phyloP scores from a whole-genome alignment of 2,797 vertebrate genomes.

The Microhierax caerulescens region DNA sequence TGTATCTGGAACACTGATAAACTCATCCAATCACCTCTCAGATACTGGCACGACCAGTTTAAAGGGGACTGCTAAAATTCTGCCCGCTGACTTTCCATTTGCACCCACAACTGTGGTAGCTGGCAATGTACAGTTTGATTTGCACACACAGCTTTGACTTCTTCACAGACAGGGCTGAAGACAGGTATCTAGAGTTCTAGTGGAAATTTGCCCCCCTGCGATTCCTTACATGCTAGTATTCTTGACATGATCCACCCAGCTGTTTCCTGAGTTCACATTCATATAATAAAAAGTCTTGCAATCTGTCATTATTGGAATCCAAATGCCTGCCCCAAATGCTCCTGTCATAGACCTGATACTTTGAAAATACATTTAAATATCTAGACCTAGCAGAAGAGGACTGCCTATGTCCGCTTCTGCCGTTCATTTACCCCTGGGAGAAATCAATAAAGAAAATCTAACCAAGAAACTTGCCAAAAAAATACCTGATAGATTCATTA shows the following conservation, averaged over 20 bases:
- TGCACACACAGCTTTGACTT: neutral
- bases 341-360: neutral
- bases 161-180: neutral
- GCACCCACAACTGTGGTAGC: neutral
- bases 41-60: neutral
- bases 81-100: neutral
- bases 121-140: neutral
- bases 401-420: neutral
- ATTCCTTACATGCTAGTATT: neutral
- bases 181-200: neutral
- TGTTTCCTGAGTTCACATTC: neutral
- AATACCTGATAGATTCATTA: conserved; percentile 5
- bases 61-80: neutral
- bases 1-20: neutral
- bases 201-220: neutral
- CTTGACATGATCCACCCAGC: neutral
- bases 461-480: conserved; percentile 1
- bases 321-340: neutral
- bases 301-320: neutral
- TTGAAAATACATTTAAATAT: neutral
- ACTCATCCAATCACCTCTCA: neutral
- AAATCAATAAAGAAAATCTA: neutral
- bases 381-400: neutral
- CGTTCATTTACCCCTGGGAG: neutral
- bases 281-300: neutral